These are phyloP conservation scores for Battus philenor DNA, from an alignment of 1,140 invertebrate genomes.

Conservation along the genomic window DNA sequence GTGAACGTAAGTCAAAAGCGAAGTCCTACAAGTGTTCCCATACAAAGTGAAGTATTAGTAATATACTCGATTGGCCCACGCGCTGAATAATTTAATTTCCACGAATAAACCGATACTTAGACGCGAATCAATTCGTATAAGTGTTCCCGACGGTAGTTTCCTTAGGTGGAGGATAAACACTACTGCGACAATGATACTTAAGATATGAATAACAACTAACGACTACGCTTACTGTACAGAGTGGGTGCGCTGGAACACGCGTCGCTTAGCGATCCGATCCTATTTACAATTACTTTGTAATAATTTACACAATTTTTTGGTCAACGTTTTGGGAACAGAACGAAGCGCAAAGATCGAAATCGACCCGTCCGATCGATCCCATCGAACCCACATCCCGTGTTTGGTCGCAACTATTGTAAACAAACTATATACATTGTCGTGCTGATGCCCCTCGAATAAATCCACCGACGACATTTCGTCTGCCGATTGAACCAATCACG, in stretches of 20 bases:
- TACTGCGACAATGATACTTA: conserved; percentile 52
- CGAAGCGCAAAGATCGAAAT: conserved; percentile 29
- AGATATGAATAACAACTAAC: conserved; percentile 47
- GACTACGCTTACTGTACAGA: conserved; percentile 5
- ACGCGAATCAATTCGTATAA: conserved; percentile 33
- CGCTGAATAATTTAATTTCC: conserved; percentile 10
- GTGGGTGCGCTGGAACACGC: conserved; percentile 16
- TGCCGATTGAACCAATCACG: background rate
- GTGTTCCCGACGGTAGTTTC: conserved; percentile 39
- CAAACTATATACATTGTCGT: background rate
- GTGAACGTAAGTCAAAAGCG: background rate
- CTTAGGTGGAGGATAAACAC: conserved; percentile 29
- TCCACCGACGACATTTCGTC: background rate
- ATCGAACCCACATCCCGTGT: conserved; percentile 2
- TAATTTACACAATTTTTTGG: conserved; percentile 55
- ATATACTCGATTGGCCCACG: conserved; percentile 19
- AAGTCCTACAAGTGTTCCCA: conserved; percentile 11
- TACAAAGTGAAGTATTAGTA: background rate
- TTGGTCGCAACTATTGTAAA: background rate
- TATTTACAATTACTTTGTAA: conserved; percentile 40
- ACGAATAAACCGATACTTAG: conserved; percentile 20
- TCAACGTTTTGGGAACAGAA: conserved; percentile 54
- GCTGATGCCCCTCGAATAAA: conserved; percentile 2
- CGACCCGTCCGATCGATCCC: conserved; percentile 7
- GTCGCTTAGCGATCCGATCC: conserved; percentile 44